These are phyloP conservation scores for Agriopis aurantiaria DNA, from an alignment of 2,888 invertebrate species.

Conservation along the genomic window DNA sequence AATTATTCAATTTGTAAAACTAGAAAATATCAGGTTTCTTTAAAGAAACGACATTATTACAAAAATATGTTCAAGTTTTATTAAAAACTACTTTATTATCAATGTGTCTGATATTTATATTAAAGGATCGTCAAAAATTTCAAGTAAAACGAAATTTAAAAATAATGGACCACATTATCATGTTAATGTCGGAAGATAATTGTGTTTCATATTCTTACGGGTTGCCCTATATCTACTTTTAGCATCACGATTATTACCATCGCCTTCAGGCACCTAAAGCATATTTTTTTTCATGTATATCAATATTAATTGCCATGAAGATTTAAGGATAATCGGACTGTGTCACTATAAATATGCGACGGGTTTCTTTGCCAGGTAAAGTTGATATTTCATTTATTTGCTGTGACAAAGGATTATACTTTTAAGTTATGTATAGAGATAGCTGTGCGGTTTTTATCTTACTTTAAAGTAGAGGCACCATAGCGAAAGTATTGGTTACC, in stretches of 20 bases:
- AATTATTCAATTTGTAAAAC: slow-evolving; percentile 10
- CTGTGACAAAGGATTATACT: background rate
- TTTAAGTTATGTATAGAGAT: slow-evolving; percentile 13
- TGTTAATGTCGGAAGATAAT: slow-evolving; percentile 10
- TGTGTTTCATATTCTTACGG: slow-evolving; percentile 1
- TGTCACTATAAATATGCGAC: slow-evolving; percentile 11
- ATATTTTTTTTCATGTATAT: slow-evolving; percentile 6
- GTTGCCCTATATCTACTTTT: slow-evolving; percentile 14
- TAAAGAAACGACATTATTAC: background rate
- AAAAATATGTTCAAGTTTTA: background rate
- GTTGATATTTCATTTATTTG: background rate
- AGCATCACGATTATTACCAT: slow-evolving; percentile 24
- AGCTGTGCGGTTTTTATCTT: slow-evolving; percentile 2
- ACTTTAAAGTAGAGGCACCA: slow-evolving; percentile 12
- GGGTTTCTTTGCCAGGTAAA: background rate
- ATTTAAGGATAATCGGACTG: background rate
- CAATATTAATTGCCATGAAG: background rate
- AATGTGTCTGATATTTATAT: background rate
- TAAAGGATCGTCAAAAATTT: background rate
- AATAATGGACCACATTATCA: background rate
- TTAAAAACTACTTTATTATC: background rate
- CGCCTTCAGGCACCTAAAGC: slow-evolving; percentile 18
- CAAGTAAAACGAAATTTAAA: background rate
- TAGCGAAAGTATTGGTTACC: slow-evolving; percentile 28
- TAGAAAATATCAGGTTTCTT: background rate